Evolutionary conservation across 2,797 vertebrate genomes (phyloP), one percentile per base, ranked within the genome.

Genomic region (Sardinella longiceps): DNA sequence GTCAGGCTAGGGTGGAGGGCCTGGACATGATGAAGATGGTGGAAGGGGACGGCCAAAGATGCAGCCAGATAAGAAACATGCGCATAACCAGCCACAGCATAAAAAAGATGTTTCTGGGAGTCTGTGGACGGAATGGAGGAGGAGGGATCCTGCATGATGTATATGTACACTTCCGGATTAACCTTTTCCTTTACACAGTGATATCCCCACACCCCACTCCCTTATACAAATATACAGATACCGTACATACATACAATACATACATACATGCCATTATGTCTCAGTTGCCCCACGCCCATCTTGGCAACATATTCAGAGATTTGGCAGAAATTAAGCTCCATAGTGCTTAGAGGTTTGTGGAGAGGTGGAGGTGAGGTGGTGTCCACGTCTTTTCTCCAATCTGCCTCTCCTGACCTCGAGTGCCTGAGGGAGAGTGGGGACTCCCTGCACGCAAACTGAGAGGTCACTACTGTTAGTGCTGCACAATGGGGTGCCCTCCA

Each of bases 341-440:
- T 30, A 33, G 0, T n/a, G 15, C 39, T 46, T n/a, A n/a, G n/a
- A n/a, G n/a, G n/a, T n/a, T n/a, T n/a, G n/a, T n/a, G n/a, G n/a
- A n/a, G n/a, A n/a, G 50, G 9, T 84, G 80, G 43, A 80, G 74
- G 33, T 15, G 11, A 60, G 39, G 28, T 82, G 84, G 58, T 10
- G 48, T 48, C 20, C 53, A 43, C 7, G 23, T 43, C 74, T 30
- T 80, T 46, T 81, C 60, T 50, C 25, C 10, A 7, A 60, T 39
- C 80, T 66, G 74, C 53, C 60, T 80, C 82, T 37, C 28, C 50
- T 33, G 11, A 33, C n/a, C 70, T n/a, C 28, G 15, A 18, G 23
- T 46, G 66, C 23, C 39, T 80, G 39, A 37, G 33, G 43, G 43
- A 77, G 25, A 45, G 25, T 58, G 15, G 48, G n/a, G 23, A 4